Conservation (phyloP, 2,113 vertebrate genomes). For the Bucco capensis region DNA sequence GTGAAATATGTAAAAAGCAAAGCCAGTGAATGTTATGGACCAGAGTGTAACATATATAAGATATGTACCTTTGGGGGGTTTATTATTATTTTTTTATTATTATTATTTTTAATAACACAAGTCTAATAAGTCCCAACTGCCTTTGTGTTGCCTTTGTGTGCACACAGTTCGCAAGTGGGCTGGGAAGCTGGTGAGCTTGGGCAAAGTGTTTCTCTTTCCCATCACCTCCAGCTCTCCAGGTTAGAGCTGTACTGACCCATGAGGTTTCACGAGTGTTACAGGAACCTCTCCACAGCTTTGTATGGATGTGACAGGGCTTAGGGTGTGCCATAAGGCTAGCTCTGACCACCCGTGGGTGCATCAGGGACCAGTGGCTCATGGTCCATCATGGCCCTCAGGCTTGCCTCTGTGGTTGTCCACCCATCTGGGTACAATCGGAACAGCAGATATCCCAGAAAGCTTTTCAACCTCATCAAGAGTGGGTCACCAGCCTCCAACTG, state of each 20-base stretch:
- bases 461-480: background rate
- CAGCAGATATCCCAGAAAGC: background rate
- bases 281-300: background rate
- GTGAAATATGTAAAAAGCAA: background rate
- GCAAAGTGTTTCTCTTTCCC: background rate
- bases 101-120: background rate
- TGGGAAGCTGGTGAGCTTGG: background rate
- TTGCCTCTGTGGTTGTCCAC: background rate
- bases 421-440: accelerated
- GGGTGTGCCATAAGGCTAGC: accelerated
- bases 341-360: background rate
- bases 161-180: background rate
- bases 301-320: accelerated
- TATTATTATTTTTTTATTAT: background rate
- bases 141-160: background rate
- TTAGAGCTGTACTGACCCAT: background rate
- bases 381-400: accelerated
- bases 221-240: background rate
- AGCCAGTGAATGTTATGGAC: background rate
- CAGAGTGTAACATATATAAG: background rate
- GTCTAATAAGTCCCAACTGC: background rate
- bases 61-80: background rate
- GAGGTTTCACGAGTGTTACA: background rate
- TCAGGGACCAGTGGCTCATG: background rate
- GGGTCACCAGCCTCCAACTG: background rate